These are phyloP conservation scores for Cynocephalus volans DNA, from an alignment of 2,113 vertebrate species.

Conservation along the genomic window DNA sequence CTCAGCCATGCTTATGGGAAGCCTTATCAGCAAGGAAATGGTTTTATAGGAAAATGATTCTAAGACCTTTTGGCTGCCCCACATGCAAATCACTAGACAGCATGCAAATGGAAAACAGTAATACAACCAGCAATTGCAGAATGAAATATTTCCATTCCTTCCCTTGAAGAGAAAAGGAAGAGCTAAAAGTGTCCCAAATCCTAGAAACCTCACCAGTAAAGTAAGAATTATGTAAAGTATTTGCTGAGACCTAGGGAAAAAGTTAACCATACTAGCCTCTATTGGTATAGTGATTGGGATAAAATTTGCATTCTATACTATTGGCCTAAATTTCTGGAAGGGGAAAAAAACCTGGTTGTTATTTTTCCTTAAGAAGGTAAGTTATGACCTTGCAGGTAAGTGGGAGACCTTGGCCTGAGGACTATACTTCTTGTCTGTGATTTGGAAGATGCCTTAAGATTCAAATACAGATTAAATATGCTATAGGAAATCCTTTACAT, in stretches of 20 bases:
- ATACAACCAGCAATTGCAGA: constrained; percentile 18
- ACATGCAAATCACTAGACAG: constrained; percentile 30
- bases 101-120: constrained; percentile 63
- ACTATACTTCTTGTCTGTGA: neutral
- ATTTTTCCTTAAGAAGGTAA: constrained; percentile 49
- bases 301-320: constrained; percentile 14
- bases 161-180: constrained; percentile 46
- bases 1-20: constrained; percentile 57
- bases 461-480: constrained; percentile 69
- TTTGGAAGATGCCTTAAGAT: constrained; percentile 61
- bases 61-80: constrained; percentile 66
- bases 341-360: neutral
- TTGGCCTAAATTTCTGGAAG: constrained; percentile 41
- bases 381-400: neutral
- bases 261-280: constrained; percentile 46
- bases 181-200: constrained; percentile 3
- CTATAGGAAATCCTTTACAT: constrained; percentile 74
- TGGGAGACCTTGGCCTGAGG: neutral
- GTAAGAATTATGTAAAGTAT: constrained; percentile 58
- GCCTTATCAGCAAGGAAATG: constrained; percentile 72
- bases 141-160: constrained; percentile 14
- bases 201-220: constrained; percentile 44
- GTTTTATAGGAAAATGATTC: constrained; percentile 71
- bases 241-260: constrained; percentile 24
- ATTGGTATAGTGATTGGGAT: neutral